phyloP scores from a whole-genome alignment of 2,797 vertebrate genomes.

The Euthynnus affinis region DNA sequence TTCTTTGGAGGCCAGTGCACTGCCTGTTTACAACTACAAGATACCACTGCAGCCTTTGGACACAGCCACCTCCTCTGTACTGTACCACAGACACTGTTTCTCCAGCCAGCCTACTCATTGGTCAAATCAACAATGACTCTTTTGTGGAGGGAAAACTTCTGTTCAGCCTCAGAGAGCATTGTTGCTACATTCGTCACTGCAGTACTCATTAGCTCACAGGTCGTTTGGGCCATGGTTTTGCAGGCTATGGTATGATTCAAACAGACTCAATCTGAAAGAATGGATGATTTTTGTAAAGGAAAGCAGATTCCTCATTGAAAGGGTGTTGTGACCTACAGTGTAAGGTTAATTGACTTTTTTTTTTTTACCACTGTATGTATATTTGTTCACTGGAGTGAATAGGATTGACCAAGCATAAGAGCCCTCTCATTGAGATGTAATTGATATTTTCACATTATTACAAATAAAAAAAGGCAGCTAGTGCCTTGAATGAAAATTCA shows the following conservation, averaged over 20 bases:
- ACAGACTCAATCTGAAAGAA: not conserved
- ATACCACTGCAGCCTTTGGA: conserved; percentile 49
- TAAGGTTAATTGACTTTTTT: too few relatives aligned
- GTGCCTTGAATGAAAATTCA: conserved; percentile 15
- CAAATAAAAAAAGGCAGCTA: conserved; percentile 8
- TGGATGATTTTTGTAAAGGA: conserved; percentile 7
- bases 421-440: not conserved
- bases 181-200: conserved; percentile 77
- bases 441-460: conserved; percentile 20
- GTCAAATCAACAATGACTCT: conserved; percentile 78
- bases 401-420: conserved; percentile 7
- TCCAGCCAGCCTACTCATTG: conserved; percentile 69
- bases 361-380: too few relatives aligned
- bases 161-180: conserved; percentile 75
- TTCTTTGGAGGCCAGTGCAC: not conserved
- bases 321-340: not conserved
- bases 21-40: conserved; percentile 36
- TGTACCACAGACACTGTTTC: conserved; percentile 72
- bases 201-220: conserved; percentile 74
- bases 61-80: conserved; percentile 48
- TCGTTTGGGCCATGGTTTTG: conserved; percentile 45
- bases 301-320: not conserved
- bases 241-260: conserved; percentile 9
- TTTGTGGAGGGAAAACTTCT: conserved; percentile 74
- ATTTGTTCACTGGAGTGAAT: not conserved